Evolutionary conservation across 1,140 invertebrate genomes (phyloP).

Genomic region (Argopecten irradians): DNA sequence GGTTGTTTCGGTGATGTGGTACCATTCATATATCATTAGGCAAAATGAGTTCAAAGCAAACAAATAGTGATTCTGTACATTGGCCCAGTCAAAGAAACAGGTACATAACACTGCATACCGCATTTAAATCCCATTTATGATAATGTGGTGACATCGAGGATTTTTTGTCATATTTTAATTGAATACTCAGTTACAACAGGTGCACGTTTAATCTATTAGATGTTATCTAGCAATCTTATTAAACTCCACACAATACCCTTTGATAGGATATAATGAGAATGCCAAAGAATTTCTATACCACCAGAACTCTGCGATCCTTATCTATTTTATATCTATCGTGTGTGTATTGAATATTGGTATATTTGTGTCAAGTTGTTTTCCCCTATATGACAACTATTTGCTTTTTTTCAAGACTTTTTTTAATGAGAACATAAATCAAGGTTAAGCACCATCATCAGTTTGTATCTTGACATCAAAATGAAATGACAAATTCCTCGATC

Average conservation of each 20-base stretch:
- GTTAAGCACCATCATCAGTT: neutral
- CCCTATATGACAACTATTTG: neutral
- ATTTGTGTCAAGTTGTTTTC: neutral
- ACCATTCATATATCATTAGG: too few relatives aligned
- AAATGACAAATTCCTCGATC: neutral
- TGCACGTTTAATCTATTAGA: neutral
- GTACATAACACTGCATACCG: too few relatives aligned
- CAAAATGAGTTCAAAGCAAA: too few relatives aligned
- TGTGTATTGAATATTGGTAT: neutral
- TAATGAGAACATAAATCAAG: neutral
- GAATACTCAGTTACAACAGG: neutral
- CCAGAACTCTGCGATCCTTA: too few relatives aligned
- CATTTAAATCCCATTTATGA: neutral
- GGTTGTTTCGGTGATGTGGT: too few relatives aligned
- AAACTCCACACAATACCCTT: neutral
- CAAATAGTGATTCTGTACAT: too few relatives aligned
- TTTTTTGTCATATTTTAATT: neutral
- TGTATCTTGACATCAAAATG: neutral
- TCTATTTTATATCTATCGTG: neutral
- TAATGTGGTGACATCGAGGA: neutral
- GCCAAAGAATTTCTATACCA: too few relatives aligned
- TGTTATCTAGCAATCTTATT: neutral
- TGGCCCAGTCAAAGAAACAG: too few relatives aligned
- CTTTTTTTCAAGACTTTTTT: neutral
- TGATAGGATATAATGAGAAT: neutral